phyloP scores from a whole-genome alignment of 2,797 vertebrate genomes.

The Liasis olivaceus region DNA sequence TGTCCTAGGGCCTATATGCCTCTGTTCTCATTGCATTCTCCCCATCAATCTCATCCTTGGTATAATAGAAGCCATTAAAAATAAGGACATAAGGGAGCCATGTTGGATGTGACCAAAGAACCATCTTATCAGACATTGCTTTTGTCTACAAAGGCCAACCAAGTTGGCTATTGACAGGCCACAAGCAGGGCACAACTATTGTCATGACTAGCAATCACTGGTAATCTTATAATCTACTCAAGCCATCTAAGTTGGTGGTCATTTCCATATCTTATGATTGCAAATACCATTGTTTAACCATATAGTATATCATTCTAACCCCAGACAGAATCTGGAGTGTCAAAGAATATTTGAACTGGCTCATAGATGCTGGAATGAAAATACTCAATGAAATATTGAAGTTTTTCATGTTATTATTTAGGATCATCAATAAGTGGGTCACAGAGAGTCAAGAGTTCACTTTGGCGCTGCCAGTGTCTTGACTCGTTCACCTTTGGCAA shows the following conservation, averaged over 20 bases:
- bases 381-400: neutral
- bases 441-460: conserved; percentile 5
- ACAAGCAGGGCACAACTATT: neutral
- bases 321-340: neutral
- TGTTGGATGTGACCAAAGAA: neutral
- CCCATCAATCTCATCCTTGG: too few species aligned
- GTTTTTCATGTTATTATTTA: neutral
- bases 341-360: neutral
- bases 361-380: neutral
- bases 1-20: too few species aligned
- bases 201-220: neutral
- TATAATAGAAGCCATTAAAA: neutral
- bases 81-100: neutral
- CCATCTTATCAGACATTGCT: neutral
- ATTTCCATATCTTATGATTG: neutral
- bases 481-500: conserved; percentile 8
- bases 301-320: neutral
- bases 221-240: neutral
- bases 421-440: neutral
- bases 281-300: neutral
- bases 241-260: neutral
- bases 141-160: neutral
- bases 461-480: neutral
- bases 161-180: neutral
- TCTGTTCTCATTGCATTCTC: too few species aligned